A percentile compares a stretch with the other conserved stretches of the same genome.
These are phyloP conservation scores for Paedocypris sp. DNA, from an alignment of 2,113 vertebrate species.

Conservation along the genomic window DNA sequence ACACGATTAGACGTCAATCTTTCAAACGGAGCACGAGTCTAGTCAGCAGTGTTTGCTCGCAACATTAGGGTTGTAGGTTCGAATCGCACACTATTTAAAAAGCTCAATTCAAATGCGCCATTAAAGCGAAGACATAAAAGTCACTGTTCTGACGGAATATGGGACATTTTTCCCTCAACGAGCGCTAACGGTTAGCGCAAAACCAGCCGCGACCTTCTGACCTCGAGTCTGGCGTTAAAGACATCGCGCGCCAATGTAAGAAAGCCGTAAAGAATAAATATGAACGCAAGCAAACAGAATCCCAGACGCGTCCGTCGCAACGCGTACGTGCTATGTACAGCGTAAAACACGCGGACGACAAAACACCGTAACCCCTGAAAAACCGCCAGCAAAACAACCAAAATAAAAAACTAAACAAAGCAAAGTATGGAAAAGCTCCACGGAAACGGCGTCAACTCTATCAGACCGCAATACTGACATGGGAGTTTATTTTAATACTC, in stretches of 20 bases:
- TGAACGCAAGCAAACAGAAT: conserved; percentile 81
- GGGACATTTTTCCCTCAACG: too few species aligned
- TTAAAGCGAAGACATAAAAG: too few species aligned
- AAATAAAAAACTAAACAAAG: conserved; percentile 14
- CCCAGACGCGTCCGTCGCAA: conserved; percentile 84
- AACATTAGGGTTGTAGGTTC: too few species aligned
- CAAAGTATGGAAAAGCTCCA: conserved; percentile 67
- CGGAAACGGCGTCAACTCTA: conserved; percentile 79
- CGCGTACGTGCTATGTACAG: conserved; percentile 97
- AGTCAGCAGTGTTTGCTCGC: too few species aligned
- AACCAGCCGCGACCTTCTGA: too few species aligned
- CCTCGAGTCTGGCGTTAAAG: too few species aligned
- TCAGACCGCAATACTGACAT: conserved; percentile 91
- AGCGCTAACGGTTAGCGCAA: too few species aligned
- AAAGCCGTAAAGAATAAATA: conserved; percentile 98
- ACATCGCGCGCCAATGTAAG: conserved; percentile 64
- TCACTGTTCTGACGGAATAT: too few species aligned
- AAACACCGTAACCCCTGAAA: background rate
- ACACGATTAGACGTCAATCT: too few species aligned
- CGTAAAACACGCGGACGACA: conserved; percentile 73
- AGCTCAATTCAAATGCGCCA: too few species aligned
- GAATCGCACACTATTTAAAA: too few species aligned
- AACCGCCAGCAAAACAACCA: conserved; percentile 7
- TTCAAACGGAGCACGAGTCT: too few species aligned
- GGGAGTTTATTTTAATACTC: conserved; percentile 78